A percentile compares a stretch with the other conserved stretches of the same genome.
These are phyloP conservation scores for Spodoptera frugiperda DNA, from an alignment of 1,140 invertebrate species.

Conservation along the genomic window DNA sequence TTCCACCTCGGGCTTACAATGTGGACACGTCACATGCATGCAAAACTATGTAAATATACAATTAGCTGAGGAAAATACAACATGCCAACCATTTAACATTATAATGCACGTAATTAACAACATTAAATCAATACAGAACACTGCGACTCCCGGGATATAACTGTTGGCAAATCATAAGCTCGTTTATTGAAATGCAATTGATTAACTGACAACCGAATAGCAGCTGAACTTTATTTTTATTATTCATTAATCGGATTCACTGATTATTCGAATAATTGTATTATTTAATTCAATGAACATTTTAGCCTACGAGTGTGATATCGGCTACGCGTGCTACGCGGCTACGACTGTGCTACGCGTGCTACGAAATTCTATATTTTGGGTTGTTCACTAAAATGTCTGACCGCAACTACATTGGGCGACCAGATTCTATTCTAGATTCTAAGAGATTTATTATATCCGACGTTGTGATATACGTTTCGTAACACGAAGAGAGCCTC, in stretches of 20 bases:
- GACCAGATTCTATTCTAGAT: slow-evolving; percentile 5
- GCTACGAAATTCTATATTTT: background rate
- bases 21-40: background rate
- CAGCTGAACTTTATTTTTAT: slow-evolving; percentile 13
- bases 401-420: background rate
- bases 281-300: slow-evolving; percentile 13
- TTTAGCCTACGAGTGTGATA: background rate
- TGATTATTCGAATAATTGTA: background rate
- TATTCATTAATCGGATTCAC: background rate
- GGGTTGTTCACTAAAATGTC: slow-evolving; percentile 1
- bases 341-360: background rate
- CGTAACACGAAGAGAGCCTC: background rate
- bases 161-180: slow-evolving; percentile 16
- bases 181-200: slow-evolving; percentile 27
- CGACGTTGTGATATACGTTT: background rate
- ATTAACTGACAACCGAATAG: slow-evolving; percentile 4
- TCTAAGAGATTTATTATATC: slow-evolving; percentile 1
- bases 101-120: background rate
- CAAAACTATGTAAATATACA: background rate
- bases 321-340: background rate
- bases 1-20: slow-evolving; percentile 9
- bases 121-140: slow-evolving; percentile 16
- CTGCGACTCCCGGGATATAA: background rate
- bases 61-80: background rate
- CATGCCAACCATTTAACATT: background rate